A percentile compares a stretch with the other conserved stretches of the same genome.
Conservation (phyloP, 92 coral and sea anemone genomes). For the Micromussa lordhowensis region DNA sequence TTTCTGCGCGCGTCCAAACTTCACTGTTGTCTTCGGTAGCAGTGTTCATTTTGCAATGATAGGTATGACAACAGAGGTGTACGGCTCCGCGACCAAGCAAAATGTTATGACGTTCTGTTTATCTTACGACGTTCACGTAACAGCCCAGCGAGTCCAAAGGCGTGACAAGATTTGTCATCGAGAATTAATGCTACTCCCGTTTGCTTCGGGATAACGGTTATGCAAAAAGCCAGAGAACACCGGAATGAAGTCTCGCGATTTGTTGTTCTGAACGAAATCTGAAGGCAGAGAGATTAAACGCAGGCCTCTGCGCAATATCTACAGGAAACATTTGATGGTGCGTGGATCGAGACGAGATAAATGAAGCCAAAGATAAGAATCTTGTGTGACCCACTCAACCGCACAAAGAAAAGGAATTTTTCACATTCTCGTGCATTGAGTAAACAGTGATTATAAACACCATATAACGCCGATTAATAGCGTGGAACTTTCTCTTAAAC, state of each 20-base stretch:
- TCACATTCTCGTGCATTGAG: constrained; percentile 26
- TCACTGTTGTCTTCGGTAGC: not conserved
- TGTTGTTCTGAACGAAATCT: not conserved
- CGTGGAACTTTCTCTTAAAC: not conserved
- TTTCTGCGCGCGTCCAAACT: constrained; percentile 2
- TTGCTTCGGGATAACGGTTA: not conserved
- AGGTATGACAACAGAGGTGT: not conserved
- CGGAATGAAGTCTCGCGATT: not conserved
- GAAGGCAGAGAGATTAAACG: not conserved
- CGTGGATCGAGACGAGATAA: not conserved
- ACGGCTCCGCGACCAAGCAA: not conserved
- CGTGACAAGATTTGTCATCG: constrained; percentile 23
- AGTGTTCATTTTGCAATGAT: not conserved
- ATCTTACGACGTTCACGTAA: constrained; percentile 7
- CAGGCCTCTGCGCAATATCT: not conserved
- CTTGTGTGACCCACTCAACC: constrained; percentile 28
- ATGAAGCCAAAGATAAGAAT: not conserved
- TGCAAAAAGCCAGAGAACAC: not conserved
- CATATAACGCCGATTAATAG: not conserved
- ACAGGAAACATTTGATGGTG: constrained; percentile 18
- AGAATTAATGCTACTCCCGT: not conserved
- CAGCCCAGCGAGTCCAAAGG: constrained; percentile 13
- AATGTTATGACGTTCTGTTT: not conserved
- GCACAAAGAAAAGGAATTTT: constrained; percentile 17
- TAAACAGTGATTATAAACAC: constrained; percentile 24